These are phyloP conservation scores for Megalonaias nervosa DNA, from an alignment of 1,140 invertebrate species.

Conservation along the genomic window DNA sequence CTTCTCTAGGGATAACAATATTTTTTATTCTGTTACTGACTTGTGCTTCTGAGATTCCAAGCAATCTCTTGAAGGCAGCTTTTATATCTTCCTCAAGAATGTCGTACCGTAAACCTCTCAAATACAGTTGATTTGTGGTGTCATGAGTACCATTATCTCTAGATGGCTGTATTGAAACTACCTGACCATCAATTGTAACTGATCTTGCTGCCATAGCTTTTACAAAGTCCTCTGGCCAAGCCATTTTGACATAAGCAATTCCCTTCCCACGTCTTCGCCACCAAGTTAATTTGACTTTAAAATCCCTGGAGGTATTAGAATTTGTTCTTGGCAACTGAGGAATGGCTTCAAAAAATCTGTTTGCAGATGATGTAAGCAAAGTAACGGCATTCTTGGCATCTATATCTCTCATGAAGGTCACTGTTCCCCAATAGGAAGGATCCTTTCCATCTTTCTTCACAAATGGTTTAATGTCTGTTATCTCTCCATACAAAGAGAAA, in stretches of 20 bases:
- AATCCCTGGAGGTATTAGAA: conserved; percentile 22
- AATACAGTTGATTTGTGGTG: too few relatives aligned
- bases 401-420: conserved; percentile 40
- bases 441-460: conserved; percentile 18
- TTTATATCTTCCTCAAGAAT: too few relatives aligned
- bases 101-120: too few relatives aligned
- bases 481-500: conserved; percentile 6
- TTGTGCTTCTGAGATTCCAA: too few relatives aligned
- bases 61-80: too few relatives aligned
- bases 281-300: conserved; percentile 53
- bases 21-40: too few relatives aligned
- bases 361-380: conserved; percentile 7
- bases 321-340: conserved; percentile 6
- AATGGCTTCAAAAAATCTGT: conserved; percentile 3
- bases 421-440: conserved; percentile 41
- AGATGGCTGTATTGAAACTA: too few relatives aligned
- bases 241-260: conserved; percentile 38
- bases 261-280: conserved; percentile 44
- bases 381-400: conserved; percentile 45
- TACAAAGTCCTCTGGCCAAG: conserved; percentile 12
- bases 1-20: too few relatives aligned
- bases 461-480: conserved; percentile 10
- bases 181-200: too few relatives aligned
- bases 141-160: too few relatives aligned
- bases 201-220: too few relatives aligned